Conservation (phyloP, 2,113 vertebrate species). For the Heterochromis multidens region DNA sequence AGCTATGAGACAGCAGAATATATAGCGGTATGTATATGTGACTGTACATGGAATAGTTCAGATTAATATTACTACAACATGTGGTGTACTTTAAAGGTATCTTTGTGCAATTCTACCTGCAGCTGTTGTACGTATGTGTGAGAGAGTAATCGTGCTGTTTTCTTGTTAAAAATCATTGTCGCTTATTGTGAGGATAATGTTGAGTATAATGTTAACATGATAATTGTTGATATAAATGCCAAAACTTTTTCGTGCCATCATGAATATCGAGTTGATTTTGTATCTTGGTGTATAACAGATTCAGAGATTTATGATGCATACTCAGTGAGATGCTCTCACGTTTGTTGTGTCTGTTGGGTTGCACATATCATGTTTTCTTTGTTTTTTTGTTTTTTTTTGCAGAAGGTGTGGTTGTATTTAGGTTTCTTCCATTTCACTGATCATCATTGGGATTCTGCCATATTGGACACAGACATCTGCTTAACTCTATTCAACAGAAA, state of each 20-base stretch:
- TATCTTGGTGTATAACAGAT: slow-evolving; percentile 40
- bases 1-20: slow-evolving; percentile 25
- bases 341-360: not conserved
- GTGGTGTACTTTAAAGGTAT: slow-evolving; percentile 61
- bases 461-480: slow-evolving; percentile 19
- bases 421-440: slow-evolving; percentile 14
- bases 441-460: not conserved
- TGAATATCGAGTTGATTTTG: slow-evolving; percentile 45
- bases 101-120: slow-evolving; percentile 56
- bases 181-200: slow-evolving; percentile 63
- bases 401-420: slow-evolving; percentile 1
- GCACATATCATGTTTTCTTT: not conserved
- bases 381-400: not conserved
- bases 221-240: slow-evolving; percentile 39
- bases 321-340: not conserved
- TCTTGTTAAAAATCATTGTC: slow-evolving; percentile 49
- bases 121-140: slow-evolving; percentile 60
- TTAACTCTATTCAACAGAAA: slow-evolving; percentile 47
- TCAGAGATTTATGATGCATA: slow-evolving; percentile 33
- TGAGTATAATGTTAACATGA: slow-evolving; percentile 52
- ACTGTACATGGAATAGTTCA: slow-evolving; percentile 45
- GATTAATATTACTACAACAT: slow-evolving; percentile 49
- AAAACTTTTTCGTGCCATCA: slow-evolving; percentile 36
- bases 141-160: slow-evolving; percentile 42
- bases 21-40: slow-evolving; percentile 49